Percentiles rank a stretch among this genome's conserved stretches.
These are phyloP conservation scores for Agonum fuliginosum DNA, from an alignment of 2,888 invertebrate genomes.

Conservation along the genomic window DNA sequence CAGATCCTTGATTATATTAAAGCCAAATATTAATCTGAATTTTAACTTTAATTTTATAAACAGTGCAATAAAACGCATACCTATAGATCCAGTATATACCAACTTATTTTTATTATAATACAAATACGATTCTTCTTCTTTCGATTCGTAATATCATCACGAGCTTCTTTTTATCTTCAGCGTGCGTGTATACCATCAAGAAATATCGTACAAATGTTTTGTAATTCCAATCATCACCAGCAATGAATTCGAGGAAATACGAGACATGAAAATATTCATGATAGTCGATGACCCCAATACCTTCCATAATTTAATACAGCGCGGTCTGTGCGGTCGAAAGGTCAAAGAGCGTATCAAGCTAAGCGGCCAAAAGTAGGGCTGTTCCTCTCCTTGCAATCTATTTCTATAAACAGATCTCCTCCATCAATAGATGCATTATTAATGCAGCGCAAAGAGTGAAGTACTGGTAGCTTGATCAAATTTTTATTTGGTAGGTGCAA, in stretches of 20 bases:
- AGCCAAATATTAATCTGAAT: too few relatives aligned
- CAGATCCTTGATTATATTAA: too few relatives aligned
- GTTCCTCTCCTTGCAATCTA: conserved; percentile 35
- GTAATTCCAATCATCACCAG: conserved; percentile 32
- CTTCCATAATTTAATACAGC: conserved; percentile 50
- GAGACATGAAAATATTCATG: conserved; percentile 41
- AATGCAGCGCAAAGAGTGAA: conserved; percentile 4
- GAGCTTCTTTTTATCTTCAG: too few relatives aligned
- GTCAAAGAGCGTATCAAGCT: conserved; percentile 48
- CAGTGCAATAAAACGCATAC: too few relatives aligned
- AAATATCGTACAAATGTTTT: conserved; percentile 12
- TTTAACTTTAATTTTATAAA: too few relatives aligned
- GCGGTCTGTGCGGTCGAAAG: conserved; percentile 41
- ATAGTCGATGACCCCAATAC: conserved; percentile 51
- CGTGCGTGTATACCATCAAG: neutral
- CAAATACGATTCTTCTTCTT: too few relatives aligned
- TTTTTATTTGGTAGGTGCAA: conserved; percentile 30
- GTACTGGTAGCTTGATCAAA: conserved; percentile 10
- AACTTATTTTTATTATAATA: too few relatives aligned
- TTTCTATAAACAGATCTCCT: conserved; percentile 52
- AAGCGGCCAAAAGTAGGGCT: conserved; percentile 46
- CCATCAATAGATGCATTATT: conserved; percentile 55
- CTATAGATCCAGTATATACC: too few relatives aligned
- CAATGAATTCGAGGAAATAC: conserved; percentile 32
- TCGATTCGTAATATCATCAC: too few relatives aligned